phyloP scores from a whole-genome alignment of 2,797 vertebrate genomes.

The Emys orbicularis region DNA sequence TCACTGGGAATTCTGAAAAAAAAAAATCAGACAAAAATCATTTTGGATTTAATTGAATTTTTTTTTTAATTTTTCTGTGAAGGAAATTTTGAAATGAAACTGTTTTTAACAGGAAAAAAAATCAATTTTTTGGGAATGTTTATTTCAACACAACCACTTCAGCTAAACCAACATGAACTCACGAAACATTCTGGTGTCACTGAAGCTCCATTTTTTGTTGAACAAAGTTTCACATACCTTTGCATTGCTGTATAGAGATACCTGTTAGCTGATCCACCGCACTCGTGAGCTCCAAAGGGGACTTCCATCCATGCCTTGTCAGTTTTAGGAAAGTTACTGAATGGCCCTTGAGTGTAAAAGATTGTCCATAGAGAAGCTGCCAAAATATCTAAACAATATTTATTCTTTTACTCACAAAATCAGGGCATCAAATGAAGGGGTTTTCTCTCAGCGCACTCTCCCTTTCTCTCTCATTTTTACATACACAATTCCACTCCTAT shows the following conservation, averaged over 20 bases:
- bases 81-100: not conserved
- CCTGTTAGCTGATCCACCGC: not conserved
- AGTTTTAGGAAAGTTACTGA: not conserved
- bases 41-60: not conserved
- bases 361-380: not conserved
- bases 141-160: not conserved
- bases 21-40: not conserved
- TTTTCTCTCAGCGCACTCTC: not conserved
- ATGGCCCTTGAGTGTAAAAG: not conserved
- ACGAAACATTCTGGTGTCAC: not conserved
- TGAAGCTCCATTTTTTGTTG: not conserved
- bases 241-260: not conserved
- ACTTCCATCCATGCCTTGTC: not conserved
- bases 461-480: not conserved
- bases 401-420: not conserved
- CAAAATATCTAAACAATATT: not conserved
- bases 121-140: not conserved
- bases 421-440: not conserved
- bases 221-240: not conserved
- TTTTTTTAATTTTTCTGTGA: not conserved
- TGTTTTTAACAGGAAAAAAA: not conserved
- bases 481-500: not conserved
- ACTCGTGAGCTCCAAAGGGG: accelerated
- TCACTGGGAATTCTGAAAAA: not conserved
- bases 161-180: not conserved